Conservation (phyloP, 2,797 vertebrate species). For the Remorina albescens region DNA sequence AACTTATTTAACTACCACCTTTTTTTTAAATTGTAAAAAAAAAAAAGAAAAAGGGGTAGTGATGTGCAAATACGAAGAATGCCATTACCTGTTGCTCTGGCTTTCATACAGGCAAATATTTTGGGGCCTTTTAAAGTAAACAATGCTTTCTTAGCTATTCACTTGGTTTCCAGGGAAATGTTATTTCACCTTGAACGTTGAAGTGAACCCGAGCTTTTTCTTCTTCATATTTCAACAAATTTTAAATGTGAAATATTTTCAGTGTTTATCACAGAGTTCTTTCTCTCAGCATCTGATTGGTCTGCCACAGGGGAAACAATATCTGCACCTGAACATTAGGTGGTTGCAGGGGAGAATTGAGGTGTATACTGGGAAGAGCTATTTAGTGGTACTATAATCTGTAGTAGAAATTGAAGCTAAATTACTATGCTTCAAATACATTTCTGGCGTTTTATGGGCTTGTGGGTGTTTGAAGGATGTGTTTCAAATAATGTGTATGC, state of each 20-base stretch:
- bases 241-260: slow-evolving; percentile 13
- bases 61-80: background rate
- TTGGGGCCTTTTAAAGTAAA: slow-evolving; percentile 33
- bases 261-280: slow-evolving; percentile 5
- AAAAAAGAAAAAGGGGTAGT: too few relatives aligned
- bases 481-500: slow-evolving; percentile 3
- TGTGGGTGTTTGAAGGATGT: background rate
- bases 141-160: slow-evolving; percentile 41
- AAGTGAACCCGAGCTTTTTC: background rate
- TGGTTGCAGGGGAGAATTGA: background rate
- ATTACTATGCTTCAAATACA: background rate
- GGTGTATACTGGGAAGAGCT: background rate
- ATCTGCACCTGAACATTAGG: slow-evolving; percentile 3
- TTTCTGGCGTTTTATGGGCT: background rate
- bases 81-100: slow-evolving; percentile 3
- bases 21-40: background rate
- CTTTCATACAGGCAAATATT: slow-evolving; percentile 43
- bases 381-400: slow-evolving; percentile 15
- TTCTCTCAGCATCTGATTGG: slow-evolving; percentile 11
- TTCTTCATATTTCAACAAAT: slow-evolving; percentile 4
- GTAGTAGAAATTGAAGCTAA: slow-evolving; percentile 1
- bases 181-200: background rate
- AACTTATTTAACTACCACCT: background rate
- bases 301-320: slow-evolving; percentile 10
- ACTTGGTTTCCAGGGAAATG: slow-evolving; percentile 15